Base-by-base conservation (phyloP, 2,888 invertebrate genomes). In the Melikaiella ostensackeni region DNA sequence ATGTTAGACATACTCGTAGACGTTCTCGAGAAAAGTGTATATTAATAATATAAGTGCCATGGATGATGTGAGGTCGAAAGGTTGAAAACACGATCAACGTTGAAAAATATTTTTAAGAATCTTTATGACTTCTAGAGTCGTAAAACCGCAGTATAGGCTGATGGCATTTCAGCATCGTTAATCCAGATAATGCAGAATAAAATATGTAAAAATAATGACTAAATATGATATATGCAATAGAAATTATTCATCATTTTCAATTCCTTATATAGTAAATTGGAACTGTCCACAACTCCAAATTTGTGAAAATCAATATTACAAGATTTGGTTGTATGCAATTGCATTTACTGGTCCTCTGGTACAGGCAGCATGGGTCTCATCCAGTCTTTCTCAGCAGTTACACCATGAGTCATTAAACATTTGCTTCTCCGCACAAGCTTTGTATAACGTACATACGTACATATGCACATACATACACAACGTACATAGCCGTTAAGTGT, bases 341-440 rank as follows among this genome's bases (percentile, higher is more conserved):
- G 27, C 66, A 66, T 66, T 66, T 66, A 66, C 66, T 66, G 66
- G 13, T 21, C 57, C 27, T 59, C 27, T 13, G 11, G 50, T 21
- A 11, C 4, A 7, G 11, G 24, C 57, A 64, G 42, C 42, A 30
- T 70, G 50, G 42, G 27, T 70, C 66, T 42, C 46, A 19, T 30
- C 46, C 30, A 19, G 16, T 27, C 46, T 21, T 21, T 46, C 27
- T 7, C 16, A 27, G 42, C n/a, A 35, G 21, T 33, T 33, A 50
- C 30, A 33, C 46, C 50, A 70, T 70, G 70, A 70, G 70, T 70
- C 70, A 70, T 70, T 70, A 70, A 70, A 70, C 70, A 50, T 27
- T 59, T 59, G 57, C 57, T 13, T 16, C 57, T 27, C 24, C 11
- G 57, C 57, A 27, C 27, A 24, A 70, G 66, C 66, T 70, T 70